These are phyloP conservation scores for Ecliptopera silaceata DNA, from an alignment of 2,888 invertebrate genomes.

Conservation along the genomic window DNA sequence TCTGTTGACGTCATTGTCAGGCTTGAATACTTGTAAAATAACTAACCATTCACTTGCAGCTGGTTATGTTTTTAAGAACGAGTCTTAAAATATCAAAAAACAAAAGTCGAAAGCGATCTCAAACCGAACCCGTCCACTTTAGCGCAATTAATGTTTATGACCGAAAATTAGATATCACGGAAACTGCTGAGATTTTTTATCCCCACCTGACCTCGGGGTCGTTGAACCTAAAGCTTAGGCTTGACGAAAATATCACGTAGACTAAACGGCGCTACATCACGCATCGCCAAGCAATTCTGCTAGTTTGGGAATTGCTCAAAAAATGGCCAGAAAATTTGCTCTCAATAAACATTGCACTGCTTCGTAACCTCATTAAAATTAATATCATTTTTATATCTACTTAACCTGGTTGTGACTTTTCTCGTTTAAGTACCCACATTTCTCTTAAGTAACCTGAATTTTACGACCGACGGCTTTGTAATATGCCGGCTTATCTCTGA, in stretches of 20 bases:
- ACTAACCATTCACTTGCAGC: not conserved
- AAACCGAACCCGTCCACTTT: slow-evolving; percentile 47
- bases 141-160: slow-evolving; percentile 67
- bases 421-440: slow-evolving; percentile 35
- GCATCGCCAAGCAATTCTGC: slow-evolving; percentile 49
- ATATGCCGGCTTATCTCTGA: slow-evolving; percentile 56
- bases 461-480: slow-evolving; percentile 47
- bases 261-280: slow-evolving; percentile 60
- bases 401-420: slow-evolving; percentile 25
- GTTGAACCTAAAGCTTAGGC: slow-evolving; percentile 61
- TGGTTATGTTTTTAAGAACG: not conserved
- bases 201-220: slow-evolving; percentile 67
- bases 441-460: slow-evolving; percentile 50
- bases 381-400: slow-evolving; percentile 12
- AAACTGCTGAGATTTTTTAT: slow-evolving; percentile 57
- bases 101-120: slow-evolving; percentile 32
- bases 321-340: slow-evolving; percentile 51
- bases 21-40: not conserved
- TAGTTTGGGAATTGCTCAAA: slow-evolving; percentile 39
- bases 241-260: slow-evolving; percentile 62
- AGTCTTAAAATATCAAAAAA: slow-evolving; percentile 19
- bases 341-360: slow-evolving; percentile 33
- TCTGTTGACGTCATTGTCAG: not conserved
- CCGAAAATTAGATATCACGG: slow-evolving; percentile 70
- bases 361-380: slow-evolving; percentile 19